phyloP scores from a whole-genome alignment of 2,888 invertebrate genomes.

The Nemurella pictetii region DNA sequence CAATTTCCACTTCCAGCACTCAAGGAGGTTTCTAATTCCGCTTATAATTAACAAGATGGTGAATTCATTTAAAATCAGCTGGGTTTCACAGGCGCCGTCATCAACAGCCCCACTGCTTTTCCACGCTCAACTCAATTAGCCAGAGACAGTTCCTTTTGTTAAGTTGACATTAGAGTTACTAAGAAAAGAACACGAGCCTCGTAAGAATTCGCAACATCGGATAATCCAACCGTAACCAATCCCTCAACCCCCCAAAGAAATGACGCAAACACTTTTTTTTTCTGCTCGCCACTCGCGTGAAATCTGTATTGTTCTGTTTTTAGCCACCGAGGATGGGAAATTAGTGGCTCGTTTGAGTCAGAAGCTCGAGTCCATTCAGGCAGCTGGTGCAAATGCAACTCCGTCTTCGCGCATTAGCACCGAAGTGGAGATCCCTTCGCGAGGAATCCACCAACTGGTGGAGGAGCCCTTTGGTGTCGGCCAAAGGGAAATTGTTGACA shows the following conservation, averaged over 20 bases:
- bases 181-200: no score
- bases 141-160: no score
- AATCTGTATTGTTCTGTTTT: conserved; percentile 41
- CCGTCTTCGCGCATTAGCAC: conserved; percentile 57
- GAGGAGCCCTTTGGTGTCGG: conserved; percentile 35
- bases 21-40: neutral
- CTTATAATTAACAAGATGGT: neutral
- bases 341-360: conserved; percentile 52
- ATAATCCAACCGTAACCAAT: no score
- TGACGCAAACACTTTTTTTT: no score
- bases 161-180: no score
- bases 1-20: neutral
- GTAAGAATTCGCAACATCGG: no score
- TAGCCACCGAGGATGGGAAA: conserved; percentile 53
- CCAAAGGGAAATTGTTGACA: neutral
- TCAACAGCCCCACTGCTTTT: no score
- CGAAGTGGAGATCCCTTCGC: conserved; percentile 60
- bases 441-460: conserved; percentile 60
- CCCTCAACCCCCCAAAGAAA: no score
- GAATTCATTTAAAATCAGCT: neutral
- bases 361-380: conserved; percentile 46
- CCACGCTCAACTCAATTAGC: no score
- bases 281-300: no score
- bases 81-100: no score
- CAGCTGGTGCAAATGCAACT: conserved; percentile 50